Conservation (phyloP, 2,888 invertebrate genomes). For the Masnerella sp. region DNA sequence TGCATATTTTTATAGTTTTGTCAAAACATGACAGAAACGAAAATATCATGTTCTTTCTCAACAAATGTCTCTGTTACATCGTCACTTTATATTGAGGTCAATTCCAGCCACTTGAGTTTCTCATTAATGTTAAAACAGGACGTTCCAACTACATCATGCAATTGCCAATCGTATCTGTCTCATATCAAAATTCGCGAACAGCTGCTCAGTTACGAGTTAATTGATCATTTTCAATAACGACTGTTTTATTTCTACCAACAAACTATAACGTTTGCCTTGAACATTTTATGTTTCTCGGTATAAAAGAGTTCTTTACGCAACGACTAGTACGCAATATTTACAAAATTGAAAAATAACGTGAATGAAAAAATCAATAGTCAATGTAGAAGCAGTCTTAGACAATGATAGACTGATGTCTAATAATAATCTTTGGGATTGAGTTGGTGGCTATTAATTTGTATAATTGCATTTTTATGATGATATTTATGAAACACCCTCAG, state of each 20-base stretch:
- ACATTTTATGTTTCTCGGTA: no score
- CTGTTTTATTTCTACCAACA: no score
- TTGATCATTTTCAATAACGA: neutral
- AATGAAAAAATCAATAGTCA: no score
- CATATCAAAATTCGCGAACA: neutral
- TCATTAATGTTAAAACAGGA: slow-evolving; percentile 61
- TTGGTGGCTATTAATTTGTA: slow-evolving; percentile 3
- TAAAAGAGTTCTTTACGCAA: no score
- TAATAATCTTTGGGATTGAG: neutral
- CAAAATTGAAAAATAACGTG: no score
- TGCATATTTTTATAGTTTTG: no score
- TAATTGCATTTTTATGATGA: slow-evolving; percentile 39
- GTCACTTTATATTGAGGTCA: slow-evolving; percentile 67
- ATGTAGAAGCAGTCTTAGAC: no score
- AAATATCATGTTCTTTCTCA: no score
- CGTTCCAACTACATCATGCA: slow-evolving; percentile 15
- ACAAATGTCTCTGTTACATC: slow-evolving; percentile 39
- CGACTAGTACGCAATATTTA: no score
- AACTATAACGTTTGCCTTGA: no score
- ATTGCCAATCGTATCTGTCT: slow-evolving; percentile 6
- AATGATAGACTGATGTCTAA: no score
- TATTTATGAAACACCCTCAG: slow-evolving; percentile 49
- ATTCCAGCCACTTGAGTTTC: slow-evolving; percentile 69
- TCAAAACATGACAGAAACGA: no score
- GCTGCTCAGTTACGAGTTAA: neutral